phyloP scores from a whole-genome alignment of 64 coral and sea anemone genomes.

The Anthopleura sola region DNA sequence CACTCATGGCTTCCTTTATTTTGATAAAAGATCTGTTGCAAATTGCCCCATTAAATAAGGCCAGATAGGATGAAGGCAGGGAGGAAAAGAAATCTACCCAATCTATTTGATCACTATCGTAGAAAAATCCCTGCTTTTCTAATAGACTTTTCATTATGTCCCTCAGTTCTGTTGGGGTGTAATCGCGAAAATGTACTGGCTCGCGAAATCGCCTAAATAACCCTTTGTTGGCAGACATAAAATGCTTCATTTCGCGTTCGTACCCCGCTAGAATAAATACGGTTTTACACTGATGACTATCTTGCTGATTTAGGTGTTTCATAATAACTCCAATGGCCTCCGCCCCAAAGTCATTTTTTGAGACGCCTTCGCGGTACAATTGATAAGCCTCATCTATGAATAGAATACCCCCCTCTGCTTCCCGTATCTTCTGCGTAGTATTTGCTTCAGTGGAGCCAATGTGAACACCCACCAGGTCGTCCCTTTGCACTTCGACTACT shows the following conservation, averaged over 20 bases:
- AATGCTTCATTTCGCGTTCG: slow-evolving; percentile 21
- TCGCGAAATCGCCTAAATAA: slow-evolving; percentile 11
- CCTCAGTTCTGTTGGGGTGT: slow-evolving; percentile 17
- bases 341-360: slow-evolving; percentile 18
- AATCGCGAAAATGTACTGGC: slow-evolving; percentile 18
- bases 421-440: slow-evolving; percentile 5
- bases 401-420: slow-evolving; percentile 11
- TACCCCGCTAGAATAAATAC: slow-evolving; percentile 40
- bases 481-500: slow-evolving; percentile 33
- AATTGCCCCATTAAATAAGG: background rate
- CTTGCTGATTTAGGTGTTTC: background rate
- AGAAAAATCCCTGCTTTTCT: background rate
- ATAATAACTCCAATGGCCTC: slow-evolving; percentile 35
- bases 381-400: slow-evolving; percentile 44
- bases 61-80: background rate
- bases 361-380: background rate
- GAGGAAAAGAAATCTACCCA: background rate
- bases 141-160: background rate
- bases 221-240: background rate
- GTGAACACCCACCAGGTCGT: slow-evolving; percentile 22
- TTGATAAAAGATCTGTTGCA: background rate
- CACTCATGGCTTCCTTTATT: background rate
- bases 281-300: background rate
- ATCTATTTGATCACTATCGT: background rate
- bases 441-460: slow-evolving; percentile 33